Conservation (phyloP, 1,140 invertebrate genomes). For the Muscidifurax raptorellus region DNA sequence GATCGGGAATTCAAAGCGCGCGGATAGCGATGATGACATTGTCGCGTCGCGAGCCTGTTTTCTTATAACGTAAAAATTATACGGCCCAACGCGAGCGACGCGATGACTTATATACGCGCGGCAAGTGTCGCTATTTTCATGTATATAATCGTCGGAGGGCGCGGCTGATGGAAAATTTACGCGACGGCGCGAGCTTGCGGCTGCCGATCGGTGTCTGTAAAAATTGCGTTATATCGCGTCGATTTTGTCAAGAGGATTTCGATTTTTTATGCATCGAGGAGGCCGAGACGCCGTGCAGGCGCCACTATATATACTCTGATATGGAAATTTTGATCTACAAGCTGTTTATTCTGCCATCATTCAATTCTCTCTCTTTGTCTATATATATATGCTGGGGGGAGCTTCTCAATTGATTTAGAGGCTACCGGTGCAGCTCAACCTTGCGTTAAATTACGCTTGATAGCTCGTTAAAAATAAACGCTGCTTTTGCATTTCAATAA, state of each 20-base stretch:
- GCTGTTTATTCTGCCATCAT: background rate
- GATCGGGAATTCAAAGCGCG: background rate
- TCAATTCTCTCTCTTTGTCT: background rate
- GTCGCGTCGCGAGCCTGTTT: background rate
- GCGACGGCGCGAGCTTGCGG: background rate
- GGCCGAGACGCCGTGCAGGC: background rate
- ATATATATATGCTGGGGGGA: no score
- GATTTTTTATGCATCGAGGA: background rate
- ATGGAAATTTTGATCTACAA: background rate
- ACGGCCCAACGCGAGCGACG: background rate
- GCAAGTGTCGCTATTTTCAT: background rate
- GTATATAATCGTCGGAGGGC: no score
- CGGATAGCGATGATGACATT: background rate
- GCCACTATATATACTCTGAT: background rate
- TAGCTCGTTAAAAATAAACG: slow-evolving; percentile 18
- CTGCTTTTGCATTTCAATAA: background rate
- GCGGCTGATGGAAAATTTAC: background rate
- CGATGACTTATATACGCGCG: background rate
- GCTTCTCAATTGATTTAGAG: slow-evolving; percentile 16
- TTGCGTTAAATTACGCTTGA: slow-evolving; percentile 2
- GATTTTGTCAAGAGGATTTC: background rate
- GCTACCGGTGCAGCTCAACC: background rate
- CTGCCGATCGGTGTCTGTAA: no score
- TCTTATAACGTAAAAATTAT: background rate
- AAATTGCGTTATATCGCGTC: background rate